Evolutionary conservation across 2,113 vertebrate genomes (phyloP).

Genomic region (Nettapus auritus): DNA sequence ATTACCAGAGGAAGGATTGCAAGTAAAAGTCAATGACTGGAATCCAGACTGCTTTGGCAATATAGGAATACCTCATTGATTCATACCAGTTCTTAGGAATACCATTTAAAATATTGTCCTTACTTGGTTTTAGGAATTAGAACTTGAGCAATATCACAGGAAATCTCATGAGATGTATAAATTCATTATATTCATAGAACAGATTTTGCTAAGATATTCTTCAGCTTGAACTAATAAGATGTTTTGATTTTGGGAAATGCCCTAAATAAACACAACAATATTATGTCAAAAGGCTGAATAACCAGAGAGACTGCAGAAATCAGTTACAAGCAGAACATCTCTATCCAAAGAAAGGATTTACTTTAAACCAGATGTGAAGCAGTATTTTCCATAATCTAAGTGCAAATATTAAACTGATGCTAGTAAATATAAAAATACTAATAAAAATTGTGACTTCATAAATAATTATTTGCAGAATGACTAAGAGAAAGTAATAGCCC

Average conservation of each 20-base stretch:
- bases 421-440: neutral
- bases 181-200: neutral
- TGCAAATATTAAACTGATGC: neutral
- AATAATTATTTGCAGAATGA: slow-evolving; percentile 51
- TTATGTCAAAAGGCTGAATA: neutral
- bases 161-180: neutral
- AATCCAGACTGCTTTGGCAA: neutral
- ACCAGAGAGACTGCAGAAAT: neutral
- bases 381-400: neutral
- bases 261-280: neutral
- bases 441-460: neutral
- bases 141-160: neutral
- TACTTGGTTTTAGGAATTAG: neutral
- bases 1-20: slow-evolving; percentile 1
- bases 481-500: neutral
- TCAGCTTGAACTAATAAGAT: neutral
- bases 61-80: neutral
- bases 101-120: neutral
- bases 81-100: neutral
- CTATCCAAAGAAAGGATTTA: neutral
- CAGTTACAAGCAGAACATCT: neutral
- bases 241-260: neutral
- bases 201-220: neutral
- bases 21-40: neutral
- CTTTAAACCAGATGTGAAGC: neutral